Conservation (phyloP, 2,888 invertebrate genomes). For the Clitarchus hookeri region DNA sequence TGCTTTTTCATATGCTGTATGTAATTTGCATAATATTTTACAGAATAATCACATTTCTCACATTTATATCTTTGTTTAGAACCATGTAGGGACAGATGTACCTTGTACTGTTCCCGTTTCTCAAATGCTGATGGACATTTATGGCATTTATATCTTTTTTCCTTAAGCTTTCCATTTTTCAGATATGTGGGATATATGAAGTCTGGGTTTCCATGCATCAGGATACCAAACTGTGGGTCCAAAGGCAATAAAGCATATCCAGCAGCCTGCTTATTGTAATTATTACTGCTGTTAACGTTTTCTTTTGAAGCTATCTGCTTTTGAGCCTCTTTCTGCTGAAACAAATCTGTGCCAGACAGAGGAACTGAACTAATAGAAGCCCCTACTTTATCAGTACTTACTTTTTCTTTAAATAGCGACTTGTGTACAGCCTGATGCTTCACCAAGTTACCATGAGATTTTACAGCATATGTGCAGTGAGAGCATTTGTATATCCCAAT, state of each 20-base stretch:
- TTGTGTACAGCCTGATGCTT: conserved; percentile 63
- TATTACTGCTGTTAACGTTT: neutral
- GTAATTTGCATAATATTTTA: conserved; percentile 83
- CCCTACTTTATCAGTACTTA: neutral
- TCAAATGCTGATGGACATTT: conserved; percentile 89
- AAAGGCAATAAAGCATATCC: conserved; percentile 54
- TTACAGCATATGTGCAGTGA: conserved; percentile 72
- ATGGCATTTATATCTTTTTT: conserved; percentile 79
- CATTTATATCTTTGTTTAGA: conserved; percentile 82
- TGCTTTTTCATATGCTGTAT: conserved; percentile 83
- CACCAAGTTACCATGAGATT: conserved; percentile 68
- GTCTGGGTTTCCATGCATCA: conserved; percentile 76
- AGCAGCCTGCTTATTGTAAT: neutral
- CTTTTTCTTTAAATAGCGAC: neutral
- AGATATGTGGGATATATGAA: conserved; percentile 76
- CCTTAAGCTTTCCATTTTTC: conserved; percentile 74
- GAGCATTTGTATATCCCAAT: conserved; percentile 69
- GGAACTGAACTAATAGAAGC: conserved; percentile 53
- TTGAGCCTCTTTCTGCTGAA: conserved; percentile 64
- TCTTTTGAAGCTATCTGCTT: conserved; percentile 26
- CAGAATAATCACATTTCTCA: conserved; percentile 84
- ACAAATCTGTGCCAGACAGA: conserved; percentile 68
- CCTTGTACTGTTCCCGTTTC: conserved; percentile 81
- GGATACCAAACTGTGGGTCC: conserved; percentile 69
- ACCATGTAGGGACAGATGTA: conserved; percentile 81